A percentile compares a stretch with the other conserved stretches of the same genome.
These are phyloP conservation scores for Thumatha senex DNA, from an alignment of 2,888 invertebrate genomes.

Conservation along the genomic window DNA sequence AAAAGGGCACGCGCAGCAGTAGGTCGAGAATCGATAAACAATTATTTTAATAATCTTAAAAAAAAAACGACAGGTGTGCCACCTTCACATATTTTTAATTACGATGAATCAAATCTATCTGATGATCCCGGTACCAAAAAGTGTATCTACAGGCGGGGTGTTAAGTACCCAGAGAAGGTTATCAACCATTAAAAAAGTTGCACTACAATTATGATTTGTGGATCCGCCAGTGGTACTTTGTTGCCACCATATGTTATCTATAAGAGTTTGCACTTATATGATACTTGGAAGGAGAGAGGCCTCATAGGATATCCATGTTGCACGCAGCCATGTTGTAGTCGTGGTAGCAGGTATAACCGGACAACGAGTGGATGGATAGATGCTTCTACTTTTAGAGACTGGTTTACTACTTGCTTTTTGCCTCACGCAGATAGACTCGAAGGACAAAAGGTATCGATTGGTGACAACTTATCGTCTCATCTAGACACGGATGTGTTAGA, in stretches of 20 bases:
- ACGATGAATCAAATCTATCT: neutral
- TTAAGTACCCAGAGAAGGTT: neutral
- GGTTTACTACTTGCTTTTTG: conserved; percentile 17
- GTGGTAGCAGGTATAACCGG: neutral
- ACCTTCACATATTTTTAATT: neutral
- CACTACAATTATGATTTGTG: neutral
- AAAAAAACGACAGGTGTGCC: neutral
- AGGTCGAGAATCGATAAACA: neutral
- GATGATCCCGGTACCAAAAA: neutral
- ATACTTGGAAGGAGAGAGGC: neutral
- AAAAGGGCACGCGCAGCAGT: too few relatives aligned
- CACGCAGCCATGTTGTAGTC: neutral
- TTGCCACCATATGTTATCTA: neutral
- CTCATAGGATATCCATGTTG: neutral
- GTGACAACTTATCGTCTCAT: conserved; percentile 11
- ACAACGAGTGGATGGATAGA: conserved; percentile 21
- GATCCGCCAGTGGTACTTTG: neutral
- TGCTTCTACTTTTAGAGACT: conserved; percentile 18
- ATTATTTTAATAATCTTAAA: neutral
- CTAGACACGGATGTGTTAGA: conserved; percentile 9
- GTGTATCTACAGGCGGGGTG: neutral
- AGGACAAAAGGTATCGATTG: conserved; percentile 14
- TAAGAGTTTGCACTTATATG: neutral
- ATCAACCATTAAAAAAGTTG: neutral
- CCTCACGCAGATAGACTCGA: conserved; percentile 12